Percentiles rank a stretch among this genome's conserved stretches.
phyloP scores from a whole-genome alignment of 2,113 vertebrate genomes.

The Globicephala melas region DNA sequence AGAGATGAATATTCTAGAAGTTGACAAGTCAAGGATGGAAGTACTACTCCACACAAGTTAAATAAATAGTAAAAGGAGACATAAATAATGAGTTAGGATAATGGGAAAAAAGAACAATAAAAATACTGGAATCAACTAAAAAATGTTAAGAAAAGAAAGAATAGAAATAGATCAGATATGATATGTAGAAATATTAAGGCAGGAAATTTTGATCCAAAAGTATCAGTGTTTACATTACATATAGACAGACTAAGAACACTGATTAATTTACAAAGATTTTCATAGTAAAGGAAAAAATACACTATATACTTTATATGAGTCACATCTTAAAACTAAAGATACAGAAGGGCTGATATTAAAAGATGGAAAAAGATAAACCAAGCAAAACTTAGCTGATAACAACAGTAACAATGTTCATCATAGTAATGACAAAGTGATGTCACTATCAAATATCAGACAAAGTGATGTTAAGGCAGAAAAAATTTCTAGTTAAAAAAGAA shows the following conservation, averaged over 20 bases:
- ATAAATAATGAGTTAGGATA: background rate
- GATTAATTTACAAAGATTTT: background rate
- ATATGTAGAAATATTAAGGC: background rate
- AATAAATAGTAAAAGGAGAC: background rate
- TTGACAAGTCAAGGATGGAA: background rate
- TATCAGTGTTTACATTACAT: background rate
- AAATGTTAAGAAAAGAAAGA: background rate
- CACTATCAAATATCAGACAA: too few species aligned
- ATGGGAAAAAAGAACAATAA: too few species aligned
- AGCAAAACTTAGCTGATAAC: too few species aligned
- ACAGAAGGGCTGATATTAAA: background rate
- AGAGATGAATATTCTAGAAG: background rate
- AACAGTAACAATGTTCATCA: too few species aligned
- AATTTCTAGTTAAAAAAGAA: background rate
- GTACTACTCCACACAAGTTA: background rate
- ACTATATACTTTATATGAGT: background rate
- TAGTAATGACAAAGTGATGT: accelerated
- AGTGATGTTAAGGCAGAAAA: background rate
- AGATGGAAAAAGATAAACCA: background rate
- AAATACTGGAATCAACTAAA: too few species aligned
- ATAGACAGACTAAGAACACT: background rate
- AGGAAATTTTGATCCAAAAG: background rate
- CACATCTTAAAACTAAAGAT: too few species aligned
- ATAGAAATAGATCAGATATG: background rate
- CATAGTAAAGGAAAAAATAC: background rate